A percentile compares a stretch with the other conserved stretches of the same genome.
Evolutionary conservation across 2,888 invertebrate species (phyloP).

Genomic region (Agrochola litura): DNA sequence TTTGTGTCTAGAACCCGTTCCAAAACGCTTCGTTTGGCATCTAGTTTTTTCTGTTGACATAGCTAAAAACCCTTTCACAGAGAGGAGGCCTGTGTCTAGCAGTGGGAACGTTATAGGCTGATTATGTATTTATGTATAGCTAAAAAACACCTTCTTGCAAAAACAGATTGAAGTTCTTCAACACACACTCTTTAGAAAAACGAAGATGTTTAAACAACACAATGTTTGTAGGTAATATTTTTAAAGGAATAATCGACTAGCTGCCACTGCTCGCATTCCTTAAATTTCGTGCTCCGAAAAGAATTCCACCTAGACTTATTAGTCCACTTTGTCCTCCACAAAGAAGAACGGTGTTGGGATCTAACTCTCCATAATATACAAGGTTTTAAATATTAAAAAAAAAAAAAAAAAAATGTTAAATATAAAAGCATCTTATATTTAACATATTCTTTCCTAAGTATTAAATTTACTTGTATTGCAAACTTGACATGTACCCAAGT

Average conservation of each 20-base stretch:
- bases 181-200: background rate
- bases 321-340: background rate
- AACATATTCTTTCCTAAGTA: background rate
- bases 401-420: no score
- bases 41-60: background rate
- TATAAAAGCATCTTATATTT: no score
- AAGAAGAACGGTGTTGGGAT: background rate
- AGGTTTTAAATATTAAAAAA: no score
- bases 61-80: no score
- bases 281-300: no score
- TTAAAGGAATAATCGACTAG: background rate
- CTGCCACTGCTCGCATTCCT: background rate
- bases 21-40: background rate
- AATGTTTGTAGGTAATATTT: background rate
- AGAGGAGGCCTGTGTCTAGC: no score
- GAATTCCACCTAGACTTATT: no score
- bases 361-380: background rate
- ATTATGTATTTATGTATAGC: no score
- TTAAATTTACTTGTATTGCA: background rate
- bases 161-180: background rate
- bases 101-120: no score
- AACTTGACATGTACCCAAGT: background rate
- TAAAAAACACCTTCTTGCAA: background rate
- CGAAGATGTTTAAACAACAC: background rate
- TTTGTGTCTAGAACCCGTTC: no score